Evolutionary conservation across 2,113 vertebrate genomes (phyloP), one percentile per base, ranked within the genome.

Genomic region (Platysternon megacephalum): DNA sequence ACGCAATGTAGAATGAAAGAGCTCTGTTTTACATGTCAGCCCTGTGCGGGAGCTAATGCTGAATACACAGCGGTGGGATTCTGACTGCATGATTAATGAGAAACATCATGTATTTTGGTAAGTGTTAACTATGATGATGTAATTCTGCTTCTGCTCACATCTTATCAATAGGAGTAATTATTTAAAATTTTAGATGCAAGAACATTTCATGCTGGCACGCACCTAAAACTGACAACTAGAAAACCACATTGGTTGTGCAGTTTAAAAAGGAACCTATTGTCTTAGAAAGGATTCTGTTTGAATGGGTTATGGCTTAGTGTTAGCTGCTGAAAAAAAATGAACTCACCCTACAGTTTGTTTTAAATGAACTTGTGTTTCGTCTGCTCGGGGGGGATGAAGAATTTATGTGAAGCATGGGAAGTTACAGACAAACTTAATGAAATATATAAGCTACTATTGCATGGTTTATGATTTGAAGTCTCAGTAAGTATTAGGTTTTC

Each of bases 101-200:
- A 98, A 99, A 98, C 99, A 99, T 98, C 98, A 99, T 99, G 99
- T 99, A 99, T 99, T 99, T 99, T 98, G 99, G 99, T 99, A 98
- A 99, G 99, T 98, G 93, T 95, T 94, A 91, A 52, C 92, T 28
- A 51, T 86, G 89, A 56, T 80, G 95, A 96, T 97, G 97, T 84
- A 78, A 95, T 97, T 96, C 94, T 79, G 48, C 84, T 96, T 96
- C 86, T 93, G 93, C 91, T 97, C 91, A 26, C 90, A 22, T 93
- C 90, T 88, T 93, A 85, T 95, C 97, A 17, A 92, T 91, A 94
- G 94, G 88, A 94, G 86, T 8, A 58, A 97, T 95, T 97, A 90
- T 87, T 97, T 94, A 65, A 80, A 78, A 93, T 93, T 95, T 87
- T 1, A 8, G 85, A 85, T 89, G 90, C 85, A 78, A 95, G 93